Evolutionary conservation across 2,888 invertebrate genomes (phyloP).

Genomic region (Bellardia bayeri): DNA sequence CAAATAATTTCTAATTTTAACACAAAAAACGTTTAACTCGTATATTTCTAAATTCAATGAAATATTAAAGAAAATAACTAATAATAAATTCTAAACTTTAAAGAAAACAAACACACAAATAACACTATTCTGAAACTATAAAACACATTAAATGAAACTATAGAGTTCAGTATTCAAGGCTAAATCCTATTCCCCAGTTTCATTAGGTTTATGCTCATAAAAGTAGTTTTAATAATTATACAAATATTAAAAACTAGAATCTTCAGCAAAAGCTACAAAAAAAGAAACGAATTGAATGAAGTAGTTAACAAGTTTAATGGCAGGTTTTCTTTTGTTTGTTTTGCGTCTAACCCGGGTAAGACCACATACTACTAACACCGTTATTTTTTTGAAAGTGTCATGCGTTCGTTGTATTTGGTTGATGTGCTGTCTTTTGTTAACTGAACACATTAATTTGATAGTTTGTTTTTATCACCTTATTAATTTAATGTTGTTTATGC

Average conservation of each 20-base stretch:
- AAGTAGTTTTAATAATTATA: not conserved
- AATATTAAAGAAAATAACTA: conserved; percentile 1
- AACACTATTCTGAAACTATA: conserved; percentile 20
- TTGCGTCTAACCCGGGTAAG: conserved; percentile 29
- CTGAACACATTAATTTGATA: not conserved
- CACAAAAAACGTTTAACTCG: not conserved
- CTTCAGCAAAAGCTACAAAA: not conserved
- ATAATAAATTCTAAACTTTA: conserved; percentile 3
- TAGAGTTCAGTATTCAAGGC: conserved; percentile 54
- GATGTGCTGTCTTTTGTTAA: not conserved
- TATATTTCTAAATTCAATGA: not conserved
- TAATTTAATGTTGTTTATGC: conserved; percentile 19
- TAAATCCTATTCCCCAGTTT: not conserved
- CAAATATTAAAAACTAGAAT: conserved; percentile 25
- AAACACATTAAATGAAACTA: not conserved
- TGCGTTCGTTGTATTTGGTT: not conserved
- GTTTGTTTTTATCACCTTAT: conserved; percentile 4
- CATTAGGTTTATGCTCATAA: not conserved
- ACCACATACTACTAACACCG: conserved; percentile 46
- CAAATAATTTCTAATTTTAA: not conserved
- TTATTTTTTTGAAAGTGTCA: conserved; percentile 8
- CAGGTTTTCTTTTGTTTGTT: conserved; percentile 2
- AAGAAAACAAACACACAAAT: not conserved
- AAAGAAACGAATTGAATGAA: not conserved
- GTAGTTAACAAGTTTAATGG: conserved; percentile 44